These are phyloP conservation scores for Apodemia hepburni DNA, from an alignment of 2,888 invertebrate genomes.

Conservation along the genomic window DNA sequence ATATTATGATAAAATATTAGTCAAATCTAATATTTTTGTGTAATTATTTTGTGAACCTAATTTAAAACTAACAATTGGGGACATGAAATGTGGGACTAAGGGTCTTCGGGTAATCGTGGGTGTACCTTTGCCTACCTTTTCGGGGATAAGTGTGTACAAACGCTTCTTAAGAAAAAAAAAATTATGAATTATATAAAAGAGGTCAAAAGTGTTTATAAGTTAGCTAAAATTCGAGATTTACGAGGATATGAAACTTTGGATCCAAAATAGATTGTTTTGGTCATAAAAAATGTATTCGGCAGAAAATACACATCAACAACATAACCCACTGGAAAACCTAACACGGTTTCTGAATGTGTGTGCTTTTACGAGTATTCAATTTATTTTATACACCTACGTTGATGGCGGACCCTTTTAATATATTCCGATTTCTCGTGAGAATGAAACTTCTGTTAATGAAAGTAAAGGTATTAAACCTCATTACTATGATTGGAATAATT, in stretches of 20 bases:
- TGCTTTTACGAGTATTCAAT: conserved; percentile 45
- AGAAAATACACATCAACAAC: conserved; percentile 12
- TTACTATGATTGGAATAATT: conserved; percentile 8
- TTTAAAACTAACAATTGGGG: too few species aligned
- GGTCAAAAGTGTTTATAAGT: background rate
- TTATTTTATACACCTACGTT: conserved; percentile 66
- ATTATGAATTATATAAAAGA: background rate
- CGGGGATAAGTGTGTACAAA: too few species aligned
- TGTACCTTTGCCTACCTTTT: too few species aligned
- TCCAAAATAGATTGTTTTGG: background rate
- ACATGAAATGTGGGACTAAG: too few species aligned
- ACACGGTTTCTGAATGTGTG: conserved; percentile 12
- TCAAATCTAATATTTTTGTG: too few species aligned
- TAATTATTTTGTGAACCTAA: too few species aligned
- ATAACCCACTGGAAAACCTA: conserved; percentile 10
- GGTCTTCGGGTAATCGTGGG: too few species aligned
- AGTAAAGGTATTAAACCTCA: background rate
- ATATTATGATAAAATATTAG: too few species aligned
- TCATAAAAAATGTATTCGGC: background rate
- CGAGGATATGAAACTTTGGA: background rate
- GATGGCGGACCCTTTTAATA: conserved; percentile 61
- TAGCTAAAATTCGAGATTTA: conserved; percentile 2
- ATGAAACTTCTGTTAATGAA: conserved; percentile 7
- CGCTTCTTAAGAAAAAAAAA: background rate
- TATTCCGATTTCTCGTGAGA: conserved; percentile 46